Evolutionary conservation across 2,888 invertebrate species (phyloP).

Genomic region (Clistopyga incitator): DNA sequence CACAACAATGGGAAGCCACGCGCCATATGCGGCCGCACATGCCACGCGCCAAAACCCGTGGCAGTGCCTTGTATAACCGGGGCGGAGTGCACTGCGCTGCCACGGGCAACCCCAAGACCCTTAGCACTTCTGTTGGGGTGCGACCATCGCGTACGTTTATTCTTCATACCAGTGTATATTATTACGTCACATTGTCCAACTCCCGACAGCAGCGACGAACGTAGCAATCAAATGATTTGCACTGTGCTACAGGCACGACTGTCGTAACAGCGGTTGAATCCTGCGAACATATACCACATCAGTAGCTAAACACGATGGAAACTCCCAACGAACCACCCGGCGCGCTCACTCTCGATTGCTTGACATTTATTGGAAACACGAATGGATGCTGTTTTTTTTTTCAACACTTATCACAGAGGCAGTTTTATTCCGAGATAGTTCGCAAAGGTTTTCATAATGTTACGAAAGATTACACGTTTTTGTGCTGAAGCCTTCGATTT

Average conservation of each 20-base stretch:
- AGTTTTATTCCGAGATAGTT: background rate
- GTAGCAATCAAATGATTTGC: slow-evolving; percentile 62
- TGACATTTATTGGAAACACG: slow-evolving; percentile 15
- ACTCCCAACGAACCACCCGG: slow-evolving; percentile 3
- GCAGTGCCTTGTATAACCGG: slow-evolving; percentile 34
- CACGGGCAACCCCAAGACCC: slow-evolving; percentile 51
- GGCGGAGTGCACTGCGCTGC: slow-evolving; percentile 25
- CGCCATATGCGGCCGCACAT: slow-evolving; percentile 81
- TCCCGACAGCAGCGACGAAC: slow-evolving; percentile 37
- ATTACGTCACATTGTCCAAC: slow-evolving; percentile 64
- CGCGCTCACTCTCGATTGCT: background rate
- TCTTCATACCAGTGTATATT: slow-evolving; percentile 52
- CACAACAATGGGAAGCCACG: slow-evolving; percentile 81
- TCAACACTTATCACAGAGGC: background rate
- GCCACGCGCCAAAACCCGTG: slow-evolving; percentile 69
- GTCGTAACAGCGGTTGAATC: slow-evolving; percentile 55
- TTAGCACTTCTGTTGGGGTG: slow-evolving; percentile 45
- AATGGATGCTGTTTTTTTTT: background rate
- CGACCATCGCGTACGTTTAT: slow-evolving; percentile 49
- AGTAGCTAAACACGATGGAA: slow-evolving; percentile 30
- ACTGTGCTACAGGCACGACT: slow-evolving; percentile 46
- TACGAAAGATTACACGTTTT: too few species aligned
- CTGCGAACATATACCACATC: slow-evolving; percentile 31
- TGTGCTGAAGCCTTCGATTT: too few species aligned
- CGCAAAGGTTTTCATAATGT: too few species aligned